Conservation (phyloP, 2,113 vertebrate genomes). For the Eretmochelys imbricata region DNA sequence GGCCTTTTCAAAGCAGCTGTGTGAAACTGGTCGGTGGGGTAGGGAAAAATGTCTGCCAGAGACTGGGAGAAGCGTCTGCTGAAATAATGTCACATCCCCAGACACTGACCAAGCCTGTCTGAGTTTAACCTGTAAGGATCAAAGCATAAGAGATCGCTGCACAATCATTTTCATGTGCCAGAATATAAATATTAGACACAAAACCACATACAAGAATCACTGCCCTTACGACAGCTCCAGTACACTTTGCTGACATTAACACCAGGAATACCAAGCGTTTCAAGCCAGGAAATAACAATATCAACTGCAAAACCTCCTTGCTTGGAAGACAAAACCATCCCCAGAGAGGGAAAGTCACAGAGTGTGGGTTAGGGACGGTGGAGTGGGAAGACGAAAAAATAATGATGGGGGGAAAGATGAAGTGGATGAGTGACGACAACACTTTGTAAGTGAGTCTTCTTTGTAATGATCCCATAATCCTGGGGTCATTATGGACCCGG, state of each 20-base stretch:
- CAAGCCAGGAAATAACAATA: neutral
- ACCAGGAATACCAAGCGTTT: neutral
- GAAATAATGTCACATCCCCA: neutral
- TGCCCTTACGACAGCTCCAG: neutral
- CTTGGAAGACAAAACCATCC: neutral
- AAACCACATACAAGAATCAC: neutral
- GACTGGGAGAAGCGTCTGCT: neutral
- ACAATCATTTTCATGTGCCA: neutral
- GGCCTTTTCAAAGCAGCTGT: neutral
- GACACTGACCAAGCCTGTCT: neutral
- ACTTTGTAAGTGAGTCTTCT: constrained; percentile 8
- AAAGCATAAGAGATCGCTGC: neutral
- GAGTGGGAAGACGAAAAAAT: neutral
- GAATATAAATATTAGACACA: neutral
- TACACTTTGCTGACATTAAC: neutral
- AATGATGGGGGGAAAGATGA: neutral
- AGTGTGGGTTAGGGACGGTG: neutral
- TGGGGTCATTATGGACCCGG: constrained; percentile 18
- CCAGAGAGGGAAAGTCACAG: neutral
- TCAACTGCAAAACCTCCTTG: neutral
- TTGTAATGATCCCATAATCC: constrained; percentile 37
- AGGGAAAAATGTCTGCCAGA: neutral
- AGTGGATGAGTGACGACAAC: neutral
- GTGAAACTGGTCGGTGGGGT: neutral
- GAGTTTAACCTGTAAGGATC: neutral